Evolutionary conservation across 2,797 vertebrate species (phyloP), one percentile per base, ranked within the genome.

Genomic region (Spinibarbus caldwelli): DNA sequence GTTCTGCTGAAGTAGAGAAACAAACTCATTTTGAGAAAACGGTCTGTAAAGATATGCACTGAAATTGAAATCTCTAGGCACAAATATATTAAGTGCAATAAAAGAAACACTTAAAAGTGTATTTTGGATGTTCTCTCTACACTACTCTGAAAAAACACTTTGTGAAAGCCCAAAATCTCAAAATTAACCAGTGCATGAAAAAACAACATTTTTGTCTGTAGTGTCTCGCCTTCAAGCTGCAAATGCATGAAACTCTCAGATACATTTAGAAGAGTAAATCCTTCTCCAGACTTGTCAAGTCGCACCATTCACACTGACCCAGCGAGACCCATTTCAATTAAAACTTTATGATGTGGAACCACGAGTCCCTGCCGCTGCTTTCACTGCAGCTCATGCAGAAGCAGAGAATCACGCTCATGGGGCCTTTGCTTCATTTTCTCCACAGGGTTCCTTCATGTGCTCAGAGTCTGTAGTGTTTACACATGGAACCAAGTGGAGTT

Each of bases 361-460:
- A n/a, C n/a, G n/a, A n/a, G n/a, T n/a, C n/a, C n/a, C n/a, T n/a
- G n/a, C n/a, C n/a, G n/a, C n/a, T n/a, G n/a, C n/a, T n/a, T n/a
- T n/a, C n/a, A n/a, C n/a, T n/a, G n/a, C n/a, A n/a, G 1, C 23
- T 80, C 82, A 84, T 67, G 71, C 75, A 81, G 64, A 4, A 4
- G n/a, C n/a, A n/a, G n/a, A n/a, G n/a, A n/a, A n/a, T n/a, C n/a
- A n/a, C n/a, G n/a, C n/a, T n/a, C n/a, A n/a, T n/a, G n/a, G n/a
- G n/a, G n/a, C n/a, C n/a, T n/a, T n/a, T n/a, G n/a, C n/a, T n/a
- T n/a, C n/a, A n/a, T n/a, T n/a, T n/a, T n/a, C n/a, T n/a, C n/a
- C n/a, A n/a, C n/a, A n/a, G n/a, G n/a, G n/a, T n/a, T n/a, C 4
- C 57, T 62, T 62, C n/a, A 62, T 29, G 11, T 26, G 7, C 52